phyloP scores from a whole-genome alignment of 2,113 vertebrate species.

The Cephalopholis sonnerati region DNA sequence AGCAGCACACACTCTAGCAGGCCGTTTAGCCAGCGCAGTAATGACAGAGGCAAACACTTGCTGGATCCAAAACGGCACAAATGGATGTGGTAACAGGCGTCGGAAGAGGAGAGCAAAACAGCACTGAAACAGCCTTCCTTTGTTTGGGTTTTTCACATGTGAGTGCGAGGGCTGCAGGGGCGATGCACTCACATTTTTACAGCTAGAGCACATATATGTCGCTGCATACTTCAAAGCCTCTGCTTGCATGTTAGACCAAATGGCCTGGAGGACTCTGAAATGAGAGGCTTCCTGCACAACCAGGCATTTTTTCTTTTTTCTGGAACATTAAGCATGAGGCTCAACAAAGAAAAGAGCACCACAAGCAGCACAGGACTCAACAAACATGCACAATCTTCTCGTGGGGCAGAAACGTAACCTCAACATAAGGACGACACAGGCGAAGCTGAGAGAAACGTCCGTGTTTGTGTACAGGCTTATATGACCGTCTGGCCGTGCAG shows the following conservation, averaged over 20 bases:
- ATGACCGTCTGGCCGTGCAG: conserved; percentile 3
- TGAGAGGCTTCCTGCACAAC: conserved; percentile 18
- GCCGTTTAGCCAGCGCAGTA: conserved; percentile 61
- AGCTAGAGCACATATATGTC: background rate
- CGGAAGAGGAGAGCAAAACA: conserved; percentile 20
- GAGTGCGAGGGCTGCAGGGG: conserved; percentile 11
- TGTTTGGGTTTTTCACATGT: background rate
- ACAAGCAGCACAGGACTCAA: background rate
- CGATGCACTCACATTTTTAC: conserved; percentile 19
- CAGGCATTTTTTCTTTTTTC: background rate
- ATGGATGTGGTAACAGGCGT: conserved; percentile 42
- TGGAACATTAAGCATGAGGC: conserved; percentile 1
- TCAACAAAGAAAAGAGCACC: background rate
- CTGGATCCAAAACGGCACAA: conserved; percentile 54
- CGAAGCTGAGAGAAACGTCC: conserved; percentile 1
- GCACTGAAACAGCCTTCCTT: background rate
- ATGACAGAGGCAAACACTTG: conserved; percentile 58
- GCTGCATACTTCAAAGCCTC: conserved; percentile 31
- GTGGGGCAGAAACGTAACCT: background rate
- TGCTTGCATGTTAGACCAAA: conserved; percentile 14
- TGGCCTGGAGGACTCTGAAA: conserved; percentile 25
- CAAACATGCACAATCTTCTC: background rate
- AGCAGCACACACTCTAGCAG: conserved; percentile 57
- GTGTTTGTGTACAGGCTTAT: conserved; percentile 25
- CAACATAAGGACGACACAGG: background rate